Base-by-base conservation (phyloP, 2,888 invertebrate species). In the Trilocha varians region DNA sequence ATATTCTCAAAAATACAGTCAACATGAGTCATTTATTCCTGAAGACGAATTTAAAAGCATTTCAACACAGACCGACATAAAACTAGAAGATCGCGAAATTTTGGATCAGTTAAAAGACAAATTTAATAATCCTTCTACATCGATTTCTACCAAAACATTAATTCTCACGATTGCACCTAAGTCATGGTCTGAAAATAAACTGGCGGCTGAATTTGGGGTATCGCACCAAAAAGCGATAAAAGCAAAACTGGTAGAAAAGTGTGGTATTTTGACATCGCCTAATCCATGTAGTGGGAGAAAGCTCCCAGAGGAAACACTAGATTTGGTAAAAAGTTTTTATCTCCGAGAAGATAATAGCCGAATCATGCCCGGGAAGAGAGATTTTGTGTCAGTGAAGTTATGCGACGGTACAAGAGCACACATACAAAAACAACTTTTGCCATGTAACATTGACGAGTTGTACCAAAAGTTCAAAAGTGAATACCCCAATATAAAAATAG, bases 171-270 rank as follows among this genome's bases (percentile, higher is more conserved):
- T 51, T 14, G 53, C 50, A 38, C 52, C 54, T 1, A 51, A 17
- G 25, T 52, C 53, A n/a, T 53, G 52, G 49, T 52, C 50, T 40
- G 50, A 53, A 15, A 35, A 40, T 18, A 42, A 38, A 36, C 42
- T 45, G 13, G 40, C 45, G 0, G 32, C 42, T 32, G 48, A 54
- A 40, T 53, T 55, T 41, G 41, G 32, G 39, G 53, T 49, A n/a
- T 53, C 55, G 8, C 25, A 50, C 13, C 46, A 50, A 5, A 54
- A 57, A 45, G 50, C 56, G 16, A 52, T 25, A 49, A 53, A 59
- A 48, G 50, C 54, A 38, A 40, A 52, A 32, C 45, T 54, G 3
- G 49, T 54, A 6, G 33, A 49, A 3, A 41, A 47, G 40, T 42
- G 44, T 14, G 52, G 50, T 35, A 47, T 53, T 14, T 49, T 57